Evolutionary conservation across 2,888 invertebrate genomes (phyloP).

Genomic region (Limenitis arthemis): DNA sequence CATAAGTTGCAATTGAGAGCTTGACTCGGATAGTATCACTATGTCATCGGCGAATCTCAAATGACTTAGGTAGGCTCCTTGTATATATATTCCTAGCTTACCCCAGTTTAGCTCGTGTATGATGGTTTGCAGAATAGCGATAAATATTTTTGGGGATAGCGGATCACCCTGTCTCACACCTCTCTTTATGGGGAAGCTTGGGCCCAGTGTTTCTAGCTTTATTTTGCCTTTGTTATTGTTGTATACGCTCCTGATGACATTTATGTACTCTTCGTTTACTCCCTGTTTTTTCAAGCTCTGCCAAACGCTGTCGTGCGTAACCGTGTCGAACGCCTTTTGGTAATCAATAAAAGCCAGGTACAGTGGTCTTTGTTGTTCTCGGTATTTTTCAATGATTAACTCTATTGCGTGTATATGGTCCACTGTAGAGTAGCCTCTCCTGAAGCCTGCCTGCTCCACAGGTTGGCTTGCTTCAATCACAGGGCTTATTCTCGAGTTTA

Average conservation of each 20-base stretch:
- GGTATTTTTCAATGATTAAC: too few species aligned
- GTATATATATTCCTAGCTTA: not conserved
- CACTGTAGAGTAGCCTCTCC: too few species aligned
- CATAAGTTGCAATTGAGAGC: slow-evolving; percentile 5
- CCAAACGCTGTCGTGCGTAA: too few species aligned
- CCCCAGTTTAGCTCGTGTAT: slow-evolving; percentile 6
- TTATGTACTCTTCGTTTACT: too few species aligned
- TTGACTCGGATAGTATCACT: too few species aligned
- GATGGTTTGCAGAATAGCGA: slow-evolving; percentile 1
- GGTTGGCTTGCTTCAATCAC: not conserved
- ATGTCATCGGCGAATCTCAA: too few species aligned
- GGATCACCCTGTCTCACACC: slow-evolving; percentile 17
- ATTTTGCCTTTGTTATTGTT: slow-evolving; percentile 9
- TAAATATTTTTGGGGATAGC: slow-evolving; percentile 2
- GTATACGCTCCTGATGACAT: slow-evolving; percentile 16
- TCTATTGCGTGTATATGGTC: too few species aligned
- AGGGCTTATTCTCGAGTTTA: not conserved
- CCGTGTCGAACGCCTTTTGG: too few species aligned
- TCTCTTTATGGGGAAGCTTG: slow-evolving; percentile 1
- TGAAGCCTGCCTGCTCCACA: not conserved
- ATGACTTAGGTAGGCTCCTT: not conserved
- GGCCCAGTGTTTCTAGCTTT: not conserved
- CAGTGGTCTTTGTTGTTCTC: too few species aligned
- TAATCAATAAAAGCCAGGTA: too few species aligned
- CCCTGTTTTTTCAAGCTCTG: too few species aligned